These are phyloP conservation scores for Epinotia bilunana DNA, from an alignment of 2,888 invertebrate species.

Conservation along the genomic window DNA sequence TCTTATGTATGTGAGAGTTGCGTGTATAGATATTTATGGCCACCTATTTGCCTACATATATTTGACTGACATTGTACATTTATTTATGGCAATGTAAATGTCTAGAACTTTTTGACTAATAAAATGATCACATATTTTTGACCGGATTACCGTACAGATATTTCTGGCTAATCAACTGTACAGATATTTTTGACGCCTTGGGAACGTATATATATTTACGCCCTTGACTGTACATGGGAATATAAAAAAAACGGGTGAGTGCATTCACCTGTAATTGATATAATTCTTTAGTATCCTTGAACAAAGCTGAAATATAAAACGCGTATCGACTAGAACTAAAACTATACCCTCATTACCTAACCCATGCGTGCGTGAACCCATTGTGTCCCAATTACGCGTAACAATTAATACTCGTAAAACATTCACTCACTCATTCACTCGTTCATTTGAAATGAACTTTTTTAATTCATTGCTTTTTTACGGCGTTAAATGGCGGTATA, in stretches of 20 bases:
- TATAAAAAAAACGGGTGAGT: neutral
- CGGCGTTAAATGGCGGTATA: conserved; percentile 70
- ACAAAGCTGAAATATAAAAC: conserved; percentile 12
- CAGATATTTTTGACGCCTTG: no score
- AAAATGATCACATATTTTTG: no score
- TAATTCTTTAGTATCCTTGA: neutral
- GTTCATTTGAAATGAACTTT: conserved; percentile 61
- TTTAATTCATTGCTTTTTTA: conserved; percentile 75
- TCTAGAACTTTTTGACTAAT: no score
- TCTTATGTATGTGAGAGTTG: no score
- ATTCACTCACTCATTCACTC: conserved; percentile 58
- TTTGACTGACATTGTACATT: no score
- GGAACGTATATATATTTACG: no score
- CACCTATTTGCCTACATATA: no score
- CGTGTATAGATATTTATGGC: no score
- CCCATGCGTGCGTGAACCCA: conserved; percentile 49
- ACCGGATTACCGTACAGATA: no score
- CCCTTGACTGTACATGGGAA: no score
- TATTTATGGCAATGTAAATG: no score
- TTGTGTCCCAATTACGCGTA: conserved; percentile 53
- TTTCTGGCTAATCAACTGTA: no score
- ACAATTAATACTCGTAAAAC: conserved; percentile 74
- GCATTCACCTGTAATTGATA: neutral
- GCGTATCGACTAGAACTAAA: conserved; percentile 35
- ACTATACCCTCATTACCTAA: conserved; percentile 39